phyloP scores from a whole-genome alignment of 2,797 vertebrate genomes.

The Megalops cyprinoides region DNA sequence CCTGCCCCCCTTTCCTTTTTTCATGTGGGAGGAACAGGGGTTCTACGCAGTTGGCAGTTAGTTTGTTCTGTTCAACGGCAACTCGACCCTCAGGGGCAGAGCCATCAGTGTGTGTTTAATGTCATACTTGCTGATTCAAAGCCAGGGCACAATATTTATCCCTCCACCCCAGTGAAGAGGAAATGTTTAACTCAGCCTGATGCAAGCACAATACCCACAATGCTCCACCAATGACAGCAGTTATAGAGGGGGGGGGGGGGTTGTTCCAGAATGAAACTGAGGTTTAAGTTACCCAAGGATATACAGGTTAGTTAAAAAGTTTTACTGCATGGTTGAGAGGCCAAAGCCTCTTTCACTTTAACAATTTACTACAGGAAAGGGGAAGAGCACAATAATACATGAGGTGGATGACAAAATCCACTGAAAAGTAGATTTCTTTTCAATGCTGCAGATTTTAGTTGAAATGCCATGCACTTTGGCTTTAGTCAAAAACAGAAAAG shows the following conservation, averaged over 20 bases:
- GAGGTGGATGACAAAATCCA: constrained; percentile 52
- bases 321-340: neutral
- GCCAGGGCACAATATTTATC: neutral
- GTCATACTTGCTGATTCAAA: neutral
- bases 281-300: neutral
- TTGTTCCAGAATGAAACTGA: constrained; percentile 11
- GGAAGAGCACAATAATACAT: constrained; percentile 64
- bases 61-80: neutral
- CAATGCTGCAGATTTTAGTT: neutral
- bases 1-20: neutral
- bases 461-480: neutral
- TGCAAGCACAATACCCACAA: neutral
- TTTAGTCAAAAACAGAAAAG: constrained; percentile 22
- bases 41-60: neutral
- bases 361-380: constrained; percentile 53
- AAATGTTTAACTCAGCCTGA: neutral
- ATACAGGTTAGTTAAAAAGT: neutral
- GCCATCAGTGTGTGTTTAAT: constrained; percentile 20
- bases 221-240: neutral
- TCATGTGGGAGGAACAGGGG: neutral
- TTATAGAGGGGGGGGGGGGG: neutral
- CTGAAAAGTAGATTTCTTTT: neutral
- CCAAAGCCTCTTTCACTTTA: neutral
- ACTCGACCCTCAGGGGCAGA: neutral
- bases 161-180: neutral